Evolutionary conservation across 2,888 invertebrate species (phyloP), one percentile per base, ranked within the genome.

Genomic region (Cheilosia impressa): DNA sequence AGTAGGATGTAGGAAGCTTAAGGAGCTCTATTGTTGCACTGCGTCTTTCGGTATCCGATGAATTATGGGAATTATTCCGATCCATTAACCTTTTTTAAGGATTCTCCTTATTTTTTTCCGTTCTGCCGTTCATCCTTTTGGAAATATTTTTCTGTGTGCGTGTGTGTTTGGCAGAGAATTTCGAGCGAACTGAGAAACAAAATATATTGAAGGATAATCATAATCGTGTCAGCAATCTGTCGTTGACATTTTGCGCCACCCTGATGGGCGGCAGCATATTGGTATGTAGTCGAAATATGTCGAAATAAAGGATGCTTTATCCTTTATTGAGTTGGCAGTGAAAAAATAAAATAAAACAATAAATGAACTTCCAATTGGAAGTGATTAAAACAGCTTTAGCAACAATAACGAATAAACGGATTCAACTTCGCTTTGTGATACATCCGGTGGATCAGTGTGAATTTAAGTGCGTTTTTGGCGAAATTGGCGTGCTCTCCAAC

Each of bases 51-150:
- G 15, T 63, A 84, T 57, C 79, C 45, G 73, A 84, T 78, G 79
- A 84, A 79, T 84, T 79, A 84, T 79, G 73, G 58, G 79, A 75
- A 79, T 79, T 84, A 84, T 84, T 84, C 65, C 83, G 79, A 69
- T 79, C 83, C 83, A 84, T 84, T 79, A 84, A 79, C 68, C 73
- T 69, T 75, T 84, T 69, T 76, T 68, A 80, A 71, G 80, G 60
- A 75, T 77, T 58, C 50, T n/a, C 9, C 13, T 52, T 43, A 43
- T 47, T 53, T 52, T 43, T 31, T 31, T 27, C 45, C 10, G 9
- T 34, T 34, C 53, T 66, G 38, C 17, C 41, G 15, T 34, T 66
- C 27, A 10, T 69, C 52, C 31, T 57, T 22, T 47, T 19, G 52
- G 22, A 53, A 15, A 60, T 58, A 50, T 50, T 55, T 45, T 34